Evolutionary conservation across 2,888 invertebrate genomes (phyloP).

Genomic region (Coecobrya sp.): DNA sequence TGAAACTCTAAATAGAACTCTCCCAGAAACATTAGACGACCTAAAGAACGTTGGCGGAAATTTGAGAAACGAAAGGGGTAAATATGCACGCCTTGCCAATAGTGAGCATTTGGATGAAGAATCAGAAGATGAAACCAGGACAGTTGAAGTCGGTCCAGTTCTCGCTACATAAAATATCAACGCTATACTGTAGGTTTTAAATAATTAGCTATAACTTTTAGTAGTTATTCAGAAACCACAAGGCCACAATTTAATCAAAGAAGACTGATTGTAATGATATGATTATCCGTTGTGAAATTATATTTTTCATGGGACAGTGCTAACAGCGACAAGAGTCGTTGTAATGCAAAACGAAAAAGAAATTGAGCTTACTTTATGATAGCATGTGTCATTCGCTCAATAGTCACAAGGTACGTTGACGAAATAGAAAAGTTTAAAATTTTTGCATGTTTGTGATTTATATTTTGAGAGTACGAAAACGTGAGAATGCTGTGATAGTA

Average conservation of each 20-base stretch:
- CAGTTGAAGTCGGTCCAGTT: conserved; percentile 62
- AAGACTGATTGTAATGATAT: conserved; percentile 42
- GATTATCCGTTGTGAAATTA: not conserved
- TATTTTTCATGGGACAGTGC: not conserved
- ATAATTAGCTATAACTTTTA: not conserved
- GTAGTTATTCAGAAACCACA: not conserved
- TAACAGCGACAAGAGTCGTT: too few species aligned
- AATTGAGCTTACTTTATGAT: not conserved
- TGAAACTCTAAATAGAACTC: conserved; percentile 86
- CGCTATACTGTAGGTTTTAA: too few species aligned
- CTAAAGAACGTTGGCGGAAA: conserved; percentile 80
- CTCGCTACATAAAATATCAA: conserved; percentile 50
- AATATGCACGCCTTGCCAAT: conserved; percentile 80
- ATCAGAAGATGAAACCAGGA: conserved; percentile 65
- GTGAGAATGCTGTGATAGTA: conserved; percentile 20
- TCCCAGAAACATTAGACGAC: conserved; percentile 87
- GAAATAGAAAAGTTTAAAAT: not conserved
- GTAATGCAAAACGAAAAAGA: not conserved
- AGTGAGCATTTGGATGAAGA: conserved; percentile 78
- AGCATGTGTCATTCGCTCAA: not conserved
- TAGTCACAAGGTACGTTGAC: not conserved
- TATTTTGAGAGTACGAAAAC: not conserved
- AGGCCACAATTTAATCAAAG: conserved; percentile 10
- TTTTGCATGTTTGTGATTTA: not conserved
- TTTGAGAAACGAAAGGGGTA: conserved; percentile 81